Evolutionary conservation across 2,797 vertebrate genomes (phyloP).

Genomic region (Myoxocephalus aenaeus): DNA sequence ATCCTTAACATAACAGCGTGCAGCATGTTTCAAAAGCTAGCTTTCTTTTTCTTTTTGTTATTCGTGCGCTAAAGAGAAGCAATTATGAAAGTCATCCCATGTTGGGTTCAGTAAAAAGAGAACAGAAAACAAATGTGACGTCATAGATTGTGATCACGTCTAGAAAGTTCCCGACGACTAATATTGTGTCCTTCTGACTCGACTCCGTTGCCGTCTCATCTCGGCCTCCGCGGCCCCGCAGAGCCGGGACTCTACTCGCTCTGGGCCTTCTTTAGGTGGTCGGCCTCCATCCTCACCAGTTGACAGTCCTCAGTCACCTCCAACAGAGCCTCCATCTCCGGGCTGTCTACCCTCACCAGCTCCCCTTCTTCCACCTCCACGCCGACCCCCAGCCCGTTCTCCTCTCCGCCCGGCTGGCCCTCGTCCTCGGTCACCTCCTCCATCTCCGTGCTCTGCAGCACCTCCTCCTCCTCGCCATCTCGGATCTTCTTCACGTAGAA

Average conservation of each 20-base stretch:
- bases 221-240: constrained; percentile 10
- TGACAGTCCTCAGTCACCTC: constrained; percentile 91
- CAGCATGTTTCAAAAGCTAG: constrained; percentile 33
- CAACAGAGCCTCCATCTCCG: constrained; percentile 87
- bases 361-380: constrained; percentile 79
- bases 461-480: constrained; percentile 88
- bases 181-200: constrained; percentile 63
- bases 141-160: constrained; percentile 62
- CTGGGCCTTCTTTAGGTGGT: constrained; percentile 79
- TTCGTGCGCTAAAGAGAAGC: constrained; percentile 45
- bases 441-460: constrained; percentile 86
- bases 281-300: constrained; percentile 89
- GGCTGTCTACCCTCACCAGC: constrained; percentile 79
- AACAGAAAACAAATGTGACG: constrained; percentile 56
- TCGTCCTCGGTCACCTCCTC: constrained; percentile 85
- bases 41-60: constrained; percentile 35
- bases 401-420: constrained; percentile 58
- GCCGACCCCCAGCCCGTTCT: constrained; percentile 66
- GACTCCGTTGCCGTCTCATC: constrained; percentile 39
- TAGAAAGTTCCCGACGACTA: constrained; percentile 57
- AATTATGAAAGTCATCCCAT: constrained; percentile 65
- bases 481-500: constrained; percentile 98
- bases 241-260: constrained; percentile 78
- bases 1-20: constrained; percentile 39
- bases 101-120: constrained; percentile 62